Evolutionary conservation across 30 jellyfish, hydroid and myxozoan genomes (phyloP), one percentile per base, ranked within the genome.

Genomic region (Sanderia malayensis): DNA sequence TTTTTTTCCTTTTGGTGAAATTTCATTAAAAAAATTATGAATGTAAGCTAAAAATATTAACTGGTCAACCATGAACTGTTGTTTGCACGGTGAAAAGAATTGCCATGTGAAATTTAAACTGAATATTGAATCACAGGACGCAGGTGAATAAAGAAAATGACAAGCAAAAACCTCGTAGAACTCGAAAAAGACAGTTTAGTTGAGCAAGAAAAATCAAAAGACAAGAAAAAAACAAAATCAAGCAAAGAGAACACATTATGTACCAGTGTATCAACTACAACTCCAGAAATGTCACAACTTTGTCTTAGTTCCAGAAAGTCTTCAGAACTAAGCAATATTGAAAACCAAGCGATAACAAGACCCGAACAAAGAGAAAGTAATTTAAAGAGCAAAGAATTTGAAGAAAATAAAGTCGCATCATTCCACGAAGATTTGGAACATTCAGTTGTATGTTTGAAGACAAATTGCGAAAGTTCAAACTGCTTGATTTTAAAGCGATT

Each of bases 261-360:
- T 15, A 11, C 2, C 8, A 2, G 25, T 49, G 64, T 18, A 71
- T 37, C 18, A 19, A 76, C 82, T 17, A 82, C 44, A 25, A 78
- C 89, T 3, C 89, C 89, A 15, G 74, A 78, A 33, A 78, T 78
- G 80, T 78, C 89, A 1, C 27, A 79, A 31, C 89, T 64, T 53
- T 46, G 66, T 3, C 21, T 78, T 31, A 63, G 89, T 31, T 47
- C 41, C 52, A 78, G 31, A 24, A 27, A 73, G 30, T 27, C 75
- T 27, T 27, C 55, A 17, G 23, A 57, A 30, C 52, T 44, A 20
- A 34, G 17, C 11, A 83, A 57, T 15, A 27, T 10, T 28, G 32
- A 23, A 60, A 3, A 33, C 20, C 25, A 70, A 70, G 15, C 26
- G 27, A 49, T 4, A 49, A 3, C 18, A 49, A 4, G 64, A 49